Percentiles rank a stretch among this genome's conserved stretches.
phyloP scores from a whole-genome alignment of 1,140 invertebrate genomes.

The Matsumurasca onukii region DNA sequence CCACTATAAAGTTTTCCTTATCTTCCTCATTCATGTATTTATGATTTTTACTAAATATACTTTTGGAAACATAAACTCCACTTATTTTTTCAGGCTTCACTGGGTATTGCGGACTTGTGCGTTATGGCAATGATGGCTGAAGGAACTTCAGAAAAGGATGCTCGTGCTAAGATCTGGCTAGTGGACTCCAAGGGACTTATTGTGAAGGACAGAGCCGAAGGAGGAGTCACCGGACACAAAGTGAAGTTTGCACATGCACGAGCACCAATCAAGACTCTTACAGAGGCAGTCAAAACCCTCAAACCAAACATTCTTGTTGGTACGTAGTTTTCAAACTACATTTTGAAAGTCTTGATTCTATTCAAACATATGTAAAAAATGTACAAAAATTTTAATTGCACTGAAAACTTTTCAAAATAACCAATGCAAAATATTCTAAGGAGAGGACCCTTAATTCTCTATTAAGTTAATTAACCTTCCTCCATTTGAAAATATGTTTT shows the following conservation, averaged over 20 bases:
- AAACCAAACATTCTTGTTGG: conserved; percentile 88
- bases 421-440: not conserved
- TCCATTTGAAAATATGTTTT: no score
- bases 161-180: conserved; percentile 70
- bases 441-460: not conserved
- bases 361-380: conserved; percentile 23
- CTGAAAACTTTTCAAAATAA: not conserved
- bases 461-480: not conserved
- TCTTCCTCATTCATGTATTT: no score
- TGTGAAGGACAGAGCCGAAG: conserved; percentile 72
- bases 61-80: no score
- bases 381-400: not conserved
- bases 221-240: conserved; percentile 77
- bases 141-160: conserved; percentile 69
- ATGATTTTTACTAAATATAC: no score
- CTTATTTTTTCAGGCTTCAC: conserved; percentile 66
- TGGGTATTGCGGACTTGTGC: conserved; percentile 86
- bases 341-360: no score
- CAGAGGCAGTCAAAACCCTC: conserved; percentile 72
- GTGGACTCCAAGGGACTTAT: conserved; percentile 74
- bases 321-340: no score
- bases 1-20: no score
- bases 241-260: conserved; percentile 70
- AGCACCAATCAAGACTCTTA: conserved; percentile 65
- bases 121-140: conserved; percentile 85